Percentiles rank a stretch among this genome's conserved stretches.
These are phyloP conservation scores for Setophaga kirtlandii DNA, from an alignment of 2,113 vertebrate genomes.

Conservation along the genomic window DNA sequence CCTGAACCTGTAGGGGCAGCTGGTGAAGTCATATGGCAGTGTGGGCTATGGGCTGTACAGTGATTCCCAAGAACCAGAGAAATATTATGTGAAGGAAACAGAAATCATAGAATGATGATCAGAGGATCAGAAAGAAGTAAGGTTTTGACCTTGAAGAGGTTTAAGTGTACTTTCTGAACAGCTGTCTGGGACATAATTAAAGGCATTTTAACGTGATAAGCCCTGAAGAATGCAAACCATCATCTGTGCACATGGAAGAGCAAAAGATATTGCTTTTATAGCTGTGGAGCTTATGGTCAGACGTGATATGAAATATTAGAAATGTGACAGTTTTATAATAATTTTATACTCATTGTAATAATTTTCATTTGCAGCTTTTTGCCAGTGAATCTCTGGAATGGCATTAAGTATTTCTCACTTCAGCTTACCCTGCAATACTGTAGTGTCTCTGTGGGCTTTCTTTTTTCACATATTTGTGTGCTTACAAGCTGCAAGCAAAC, in stretches of 20 bases:
- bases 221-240: slow-evolving; percentile 69
- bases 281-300: slow-evolving; percentile 77
- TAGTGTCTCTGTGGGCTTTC: slow-evolving; percentile 20
- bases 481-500: slow-evolving; percentile 26
- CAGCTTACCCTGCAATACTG: slow-evolving; percentile 32
- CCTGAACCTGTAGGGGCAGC: slow-evolving; percentile 38
- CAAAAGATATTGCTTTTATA: slow-evolving; percentile 76
- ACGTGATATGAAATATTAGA: slow-evolving; percentile 77
- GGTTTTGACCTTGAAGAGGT: slow-evolving; percentile 73
- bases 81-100: slow-evolving; percentile 41
- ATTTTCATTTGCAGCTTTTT: slow-evolving; percentile 73
- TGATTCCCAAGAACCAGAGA: slow-evolving; percentile 46
- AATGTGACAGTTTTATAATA: slow-evolving; percentile 78
- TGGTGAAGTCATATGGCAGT: neutral
- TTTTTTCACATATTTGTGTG: slow-evolving; percentile 20
- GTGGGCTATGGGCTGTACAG: slow-evolving; percentile 12
- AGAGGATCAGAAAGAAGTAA: slow-evolving; percentile 61
- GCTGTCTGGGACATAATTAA: slow-evolving; percentile 71
- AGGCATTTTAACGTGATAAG: slow-evolving; percentile 73
- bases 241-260: slow-evolving; percentile 55
- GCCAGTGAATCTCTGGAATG: slow-evolving; percentile 59
- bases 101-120: slow-evolving; percentile 61
- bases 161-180: slow-evolving; percentile 63
- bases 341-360: slow-evolving; percentile 75
- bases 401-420: slow-evolving; percentile 58